Evolutionary conservation across 1,140 invertebrate genomes (phyloP), one percentile per base, ranked within the genome.

Genomic region (Chlorops oryzae): DNA sequence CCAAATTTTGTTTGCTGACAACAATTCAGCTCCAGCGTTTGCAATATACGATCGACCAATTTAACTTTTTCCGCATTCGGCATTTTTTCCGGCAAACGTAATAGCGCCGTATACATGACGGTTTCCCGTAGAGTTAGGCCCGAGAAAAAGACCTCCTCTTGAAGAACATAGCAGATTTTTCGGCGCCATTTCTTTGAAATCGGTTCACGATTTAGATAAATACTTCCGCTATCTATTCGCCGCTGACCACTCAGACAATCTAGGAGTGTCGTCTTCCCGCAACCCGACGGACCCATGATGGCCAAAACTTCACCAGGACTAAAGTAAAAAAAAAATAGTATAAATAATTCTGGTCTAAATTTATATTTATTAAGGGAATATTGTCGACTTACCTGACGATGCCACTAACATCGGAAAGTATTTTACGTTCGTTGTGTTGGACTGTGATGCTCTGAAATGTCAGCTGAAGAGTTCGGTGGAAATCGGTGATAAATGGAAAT

Each of bases 1-100:
- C 89, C 88, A 57, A 92, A 88, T 59, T 87, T 85, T 54, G 88
- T 92, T 59, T 90, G 79, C 71, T 88, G 85, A 69, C 88, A 91
- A 62, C 77, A 77, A 35, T 75, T 77, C 52, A 92, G 76, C 63
- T 90, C 87, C 54, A 92, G 74, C 35, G 85, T 79, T 62, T 88
- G 81, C 53, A 91, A 82, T 52, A 92, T 86, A 64, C 87, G 81
- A 63, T 90, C 85, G 45, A 92, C 85, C 65, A 85, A 83, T 56
- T 82, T 79, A 77, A 86, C 80, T 71, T 90, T 90, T 65, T 90
- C 84, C 42, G 78, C 73, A 56, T 81, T 75, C 40, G 82, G 79
- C 77, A 90, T 80, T 23, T 78, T 80, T 61, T 90, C 87, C 38
- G 88, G 87, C 66, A 92, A 74, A 55, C 88, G 75, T 39, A 88